phyloP scores from a whole-genome alignment of 2,888 invertebrate genomes.

The Hartigia nigra region DNA sequence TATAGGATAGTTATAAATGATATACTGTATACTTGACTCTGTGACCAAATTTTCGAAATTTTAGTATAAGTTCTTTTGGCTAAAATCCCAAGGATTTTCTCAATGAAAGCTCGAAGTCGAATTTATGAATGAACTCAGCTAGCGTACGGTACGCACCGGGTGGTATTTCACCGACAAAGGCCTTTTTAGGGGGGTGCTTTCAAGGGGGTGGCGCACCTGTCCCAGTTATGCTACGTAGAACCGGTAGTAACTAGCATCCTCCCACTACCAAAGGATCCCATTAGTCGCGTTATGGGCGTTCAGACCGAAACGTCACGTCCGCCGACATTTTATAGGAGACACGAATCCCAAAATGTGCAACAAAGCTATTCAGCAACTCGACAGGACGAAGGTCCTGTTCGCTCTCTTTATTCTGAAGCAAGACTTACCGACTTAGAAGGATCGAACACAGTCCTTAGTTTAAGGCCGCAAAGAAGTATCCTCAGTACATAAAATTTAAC shows the following conservation, averaged over 20 bases:
- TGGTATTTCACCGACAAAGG: conserved; percentile 28
- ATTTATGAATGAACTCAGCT: conserved; percentile 34
- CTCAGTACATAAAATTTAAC: background rate
- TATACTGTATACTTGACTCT: background rate
- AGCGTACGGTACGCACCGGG: conserved; percentile 26
- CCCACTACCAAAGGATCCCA: background rate
- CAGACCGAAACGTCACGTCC: conserved; percentile 1
- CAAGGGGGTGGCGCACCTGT: conserved; percentile 33
- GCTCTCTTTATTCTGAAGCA: background rate
- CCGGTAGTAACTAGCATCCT: conserved; percentile 7
- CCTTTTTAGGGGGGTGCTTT: conserved; percentile 4
- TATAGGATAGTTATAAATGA: background rate
- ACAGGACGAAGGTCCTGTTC: background rate
- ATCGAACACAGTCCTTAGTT: too few species aligned
- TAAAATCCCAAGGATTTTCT: conserved; percentile 17
- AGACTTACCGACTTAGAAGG: background rate
- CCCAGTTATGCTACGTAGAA: conserved; percentile 14
- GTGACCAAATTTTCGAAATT: background rate
- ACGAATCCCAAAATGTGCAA: background rate
- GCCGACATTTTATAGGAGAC: background rate
- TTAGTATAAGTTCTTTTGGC: background rate
- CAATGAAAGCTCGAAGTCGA: conserved; percentile 29
- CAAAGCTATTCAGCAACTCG: background rate
- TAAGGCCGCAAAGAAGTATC: background rate
- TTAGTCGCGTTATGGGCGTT: conserved; percentile 1